Evolutionary conservation across 1,140 invertebrate species (phyloP), one percentile per base, ranked within the genome.

Genomic region (Schlechtendalia chinensis): DNA sequence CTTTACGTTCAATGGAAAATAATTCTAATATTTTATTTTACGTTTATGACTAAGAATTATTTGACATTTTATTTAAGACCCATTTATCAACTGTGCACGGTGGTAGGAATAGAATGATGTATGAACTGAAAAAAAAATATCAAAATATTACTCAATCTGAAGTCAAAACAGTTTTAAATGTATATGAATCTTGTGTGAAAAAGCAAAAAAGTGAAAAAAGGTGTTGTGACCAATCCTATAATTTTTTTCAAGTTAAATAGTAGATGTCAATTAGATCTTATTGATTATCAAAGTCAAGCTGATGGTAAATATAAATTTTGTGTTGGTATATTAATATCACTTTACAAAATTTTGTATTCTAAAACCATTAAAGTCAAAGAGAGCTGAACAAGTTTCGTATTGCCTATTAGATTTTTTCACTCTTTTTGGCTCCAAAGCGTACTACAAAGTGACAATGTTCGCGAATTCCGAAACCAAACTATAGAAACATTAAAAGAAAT

Each of bases 391-490:
- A 3, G 10, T 58, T 10, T 6, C n/a, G 5, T 58, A 22, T 22
- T 10, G 11, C 0, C 19, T 58, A n/a, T n/a, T 24, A 10, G 54
- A 58, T 58, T 22, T 58, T n/a, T 58, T 58, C 22, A n/a, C 12
- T 27, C 14, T 59, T n/a, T 27, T 59, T 59, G 58, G 58, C 5
- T 11, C 86, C 85, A 86, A 22, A 75, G 24, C 27, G 85, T 87
- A 72, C 77, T 87, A 8, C 84, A 87, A 80, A 83, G 75, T 39
- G 84, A 86, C 80, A 86, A 87, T 82, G 85, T 85, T 0, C 71
- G 84, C 56, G 86, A 87, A 83, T 87, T 87, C 84, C 65, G 10
- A 2, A 86, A 86, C 81, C 12, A 82, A n/a, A 81, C 86, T 16
- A 84, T 88, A n/a, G 72, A 85, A 32, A 47, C 87, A 75, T 82